Conservation (phyloP, 2,113 vertebrate species). For the Cygnus buccinator region DNA sequence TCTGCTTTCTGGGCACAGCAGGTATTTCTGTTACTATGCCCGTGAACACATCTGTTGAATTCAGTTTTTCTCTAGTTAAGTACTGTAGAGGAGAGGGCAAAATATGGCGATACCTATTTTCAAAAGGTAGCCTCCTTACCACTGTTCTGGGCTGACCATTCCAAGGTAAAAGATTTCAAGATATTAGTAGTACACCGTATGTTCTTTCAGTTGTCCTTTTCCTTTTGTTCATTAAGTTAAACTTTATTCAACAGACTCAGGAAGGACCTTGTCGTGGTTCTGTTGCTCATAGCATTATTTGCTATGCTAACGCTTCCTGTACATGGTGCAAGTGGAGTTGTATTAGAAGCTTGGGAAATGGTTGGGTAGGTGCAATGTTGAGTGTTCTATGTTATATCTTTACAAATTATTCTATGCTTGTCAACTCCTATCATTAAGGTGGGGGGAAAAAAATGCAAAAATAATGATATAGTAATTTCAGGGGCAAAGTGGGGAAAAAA, state of each 20-base stretch:
- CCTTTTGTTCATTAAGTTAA: background rate
- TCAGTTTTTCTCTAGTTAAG: background rate
- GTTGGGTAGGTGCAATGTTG: background rate
- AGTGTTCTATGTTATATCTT: background rate
- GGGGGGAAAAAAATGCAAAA: background rate
- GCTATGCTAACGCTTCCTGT: constrained; percentile 42
- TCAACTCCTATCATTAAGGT: background rate
- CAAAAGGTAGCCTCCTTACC: background rate
- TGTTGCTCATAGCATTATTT: constrained; percentile 48
- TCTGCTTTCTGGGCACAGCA: background rate
- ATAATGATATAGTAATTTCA: background rate
- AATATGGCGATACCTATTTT: background rate
- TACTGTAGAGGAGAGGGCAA: background rate
- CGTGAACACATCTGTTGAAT: background rate
- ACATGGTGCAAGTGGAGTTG: background rate
- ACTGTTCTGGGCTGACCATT: background rate
- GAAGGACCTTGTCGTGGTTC: constrained; percentile 53
- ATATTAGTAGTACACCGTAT: background rate
- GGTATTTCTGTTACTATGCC: background rate
- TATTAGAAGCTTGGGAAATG: background rate
- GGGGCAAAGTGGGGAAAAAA: background rate
- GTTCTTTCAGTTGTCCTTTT: background rate
- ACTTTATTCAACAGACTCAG: constrained; percentile 10
- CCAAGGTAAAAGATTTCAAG: background rate
- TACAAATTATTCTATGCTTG: background rate